These are phyloP conservation scores for Diplosoma virens DNA, from an alignment of 23 tunicate genomes.

Conservation along the genomic window DNA sequence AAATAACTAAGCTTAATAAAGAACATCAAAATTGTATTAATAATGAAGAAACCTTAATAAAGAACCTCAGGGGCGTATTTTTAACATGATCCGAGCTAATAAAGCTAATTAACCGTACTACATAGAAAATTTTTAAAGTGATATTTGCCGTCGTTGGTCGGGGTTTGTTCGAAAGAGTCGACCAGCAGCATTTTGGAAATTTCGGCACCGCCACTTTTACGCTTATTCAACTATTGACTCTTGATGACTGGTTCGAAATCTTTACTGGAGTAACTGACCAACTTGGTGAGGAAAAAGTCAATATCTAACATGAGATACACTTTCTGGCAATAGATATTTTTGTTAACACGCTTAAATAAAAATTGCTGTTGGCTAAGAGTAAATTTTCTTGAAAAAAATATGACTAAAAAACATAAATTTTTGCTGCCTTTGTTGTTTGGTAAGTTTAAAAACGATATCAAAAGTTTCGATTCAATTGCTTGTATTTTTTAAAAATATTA, in stretches of 20 bases:
- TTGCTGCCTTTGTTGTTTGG: not conserved
- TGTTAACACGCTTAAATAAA: not conserved
- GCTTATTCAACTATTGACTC: conserved; percentile 66
- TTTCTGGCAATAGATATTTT: not conserved
- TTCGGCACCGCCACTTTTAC: conserved; percentile 75
- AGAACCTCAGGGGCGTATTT: no score
- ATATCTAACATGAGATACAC: no score
- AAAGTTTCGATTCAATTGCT: no score
- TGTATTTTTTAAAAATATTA: no score
- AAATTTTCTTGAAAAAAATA: not conserved
- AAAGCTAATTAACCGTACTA: no score
- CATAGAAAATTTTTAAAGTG: no score
- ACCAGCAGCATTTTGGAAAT: conserved; percentile 67
- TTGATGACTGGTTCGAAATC: conserved; percentile 95
- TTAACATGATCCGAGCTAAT: no score
- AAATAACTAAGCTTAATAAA: no score
- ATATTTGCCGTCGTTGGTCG: conserved; percentile 91
- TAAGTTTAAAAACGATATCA: no score
- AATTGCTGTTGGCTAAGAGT: not conserved
- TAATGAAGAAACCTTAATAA: no score
- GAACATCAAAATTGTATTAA: no score
- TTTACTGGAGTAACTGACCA: conserved; percentile 83
- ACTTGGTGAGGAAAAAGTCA: conserved; percentile 36
- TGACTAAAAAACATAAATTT: not conserved
- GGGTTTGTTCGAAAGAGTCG: conserved; percentile 58